Evolutionary conservation across 2,113 vertebrate species (phyloP).

Genomic region (Myxocyprinus asiaticus): DNA sequence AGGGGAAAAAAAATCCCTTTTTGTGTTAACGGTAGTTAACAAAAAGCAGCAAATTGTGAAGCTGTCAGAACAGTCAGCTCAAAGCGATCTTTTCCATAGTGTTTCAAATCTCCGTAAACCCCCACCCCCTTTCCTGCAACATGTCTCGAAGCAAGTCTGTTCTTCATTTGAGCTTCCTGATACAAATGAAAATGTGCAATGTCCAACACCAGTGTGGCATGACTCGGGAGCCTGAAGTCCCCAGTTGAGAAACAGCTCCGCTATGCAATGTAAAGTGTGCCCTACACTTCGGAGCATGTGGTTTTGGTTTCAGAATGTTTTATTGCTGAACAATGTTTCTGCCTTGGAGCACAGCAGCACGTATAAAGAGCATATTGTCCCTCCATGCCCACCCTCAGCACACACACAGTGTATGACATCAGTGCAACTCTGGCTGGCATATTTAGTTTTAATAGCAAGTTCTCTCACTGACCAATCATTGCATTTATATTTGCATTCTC

Average conservation of each 20-base stretch:
- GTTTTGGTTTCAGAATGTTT: conserved; percentile 78
- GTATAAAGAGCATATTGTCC: conserved; percentile 83
- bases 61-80: conserved; percentile 47
- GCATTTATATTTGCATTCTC: conserved; percentile 34
- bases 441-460: conserved; percentile 43
- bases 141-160: conserved; percentile 59
- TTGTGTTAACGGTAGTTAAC: conserved; percentile 23
- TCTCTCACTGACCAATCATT: conserved; percentile 21
- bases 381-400: conserved; percentile 68
- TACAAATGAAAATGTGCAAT: conserved; percentile 66
- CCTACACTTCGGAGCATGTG: conserved; percentile 77
- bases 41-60: conserved; percentile 45
- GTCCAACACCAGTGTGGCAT: conserved; percentile 63
- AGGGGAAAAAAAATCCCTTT: conserved; percentile 4
- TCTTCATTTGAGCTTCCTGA: conserved; percentile 68
- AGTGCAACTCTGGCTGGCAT: conserved; percentile 39
- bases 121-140: conserved; percentile 42
- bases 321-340: conserved; percentile 80
- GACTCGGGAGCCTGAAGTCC: conserved; percentile 59
- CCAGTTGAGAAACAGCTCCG: conserved; percentile 63
- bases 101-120: conserved; percentile 49
- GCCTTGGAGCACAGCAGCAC: conserved; percentile 72
- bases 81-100: conserved; percentile 49
- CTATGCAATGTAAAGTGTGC: conserved; percentile 62
- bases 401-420: conserved; percentile 54